phyloP scores from a whole-genome alignment of 2,888 invertebrate genomes.

The Scelioninae gen. 1 region DNA sequence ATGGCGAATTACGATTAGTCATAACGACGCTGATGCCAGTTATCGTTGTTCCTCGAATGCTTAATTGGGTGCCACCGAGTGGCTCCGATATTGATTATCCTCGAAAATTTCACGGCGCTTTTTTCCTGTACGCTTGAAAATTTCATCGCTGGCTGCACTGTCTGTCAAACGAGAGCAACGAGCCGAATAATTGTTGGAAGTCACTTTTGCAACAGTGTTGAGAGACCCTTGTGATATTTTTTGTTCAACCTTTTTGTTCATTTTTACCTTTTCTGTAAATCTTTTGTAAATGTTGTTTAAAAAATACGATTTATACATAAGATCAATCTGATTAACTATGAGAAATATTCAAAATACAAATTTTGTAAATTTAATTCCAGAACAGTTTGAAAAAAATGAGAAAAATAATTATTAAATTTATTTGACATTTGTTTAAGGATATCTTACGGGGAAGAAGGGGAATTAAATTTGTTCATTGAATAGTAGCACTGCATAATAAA shows the following conservation, averaged over 20 bases:
- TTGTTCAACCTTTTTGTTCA: constrained; percentile 1
- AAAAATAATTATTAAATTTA: no score
- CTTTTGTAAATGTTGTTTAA: not conserved
- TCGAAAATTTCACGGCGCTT: constrained; percentile 61
- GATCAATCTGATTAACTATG: no score
- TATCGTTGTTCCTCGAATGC: constrained; percentile 62
- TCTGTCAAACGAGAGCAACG: constrained; percentile 51
- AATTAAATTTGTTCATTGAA: no score
- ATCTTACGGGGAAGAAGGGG: no score
- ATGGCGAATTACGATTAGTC: constrained; percentile 70
- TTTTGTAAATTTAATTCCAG: no score
- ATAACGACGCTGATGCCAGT: constrained; percentile 51
- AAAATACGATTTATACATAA: no score
- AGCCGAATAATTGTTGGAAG: constrained; percentile 64
- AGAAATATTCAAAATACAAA: no score
- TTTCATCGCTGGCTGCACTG: constrained; percentile 64
- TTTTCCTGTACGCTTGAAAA: constrained; percentile 30
- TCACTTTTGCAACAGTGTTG: constrained; percentile 48
- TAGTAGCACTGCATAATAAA: not conserved
- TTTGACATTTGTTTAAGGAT: no score
- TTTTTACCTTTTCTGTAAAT: constrained; percentile 18
- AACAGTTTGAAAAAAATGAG: no score
- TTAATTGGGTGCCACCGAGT: constrained; percentile 59
- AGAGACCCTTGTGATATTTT: constrained; percentile 45
- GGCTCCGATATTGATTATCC: constrained; percentile 63